Evolutionary conservation across 2,797 vertebrate species (phyloP), one percentile per base, ranked within the genome.

Genomic region (Craterocephalus amniculus): DNA sequence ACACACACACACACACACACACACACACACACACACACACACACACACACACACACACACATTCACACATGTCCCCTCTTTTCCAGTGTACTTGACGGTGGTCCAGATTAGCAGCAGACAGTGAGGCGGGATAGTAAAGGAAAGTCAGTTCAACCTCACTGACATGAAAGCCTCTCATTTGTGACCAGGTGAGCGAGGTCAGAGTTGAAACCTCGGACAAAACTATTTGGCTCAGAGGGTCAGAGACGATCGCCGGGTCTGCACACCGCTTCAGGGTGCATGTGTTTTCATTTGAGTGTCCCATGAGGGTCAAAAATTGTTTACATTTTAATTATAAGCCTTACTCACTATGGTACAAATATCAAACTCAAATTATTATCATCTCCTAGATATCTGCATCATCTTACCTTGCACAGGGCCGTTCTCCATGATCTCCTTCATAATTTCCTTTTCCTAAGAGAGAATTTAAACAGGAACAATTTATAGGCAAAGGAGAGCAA

Each of bases 341-440:
- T 26, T 11, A 63, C 16, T 62, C 38, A 52, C 35, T 27, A 34
- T 43, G 27, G 29, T 70, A 65, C 6, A 69, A 58, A 75, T 57
- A 7, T 48, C 79, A 20, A 61, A 34, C 36, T 2, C 13, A 36
- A 29, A n/a, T 55, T 18, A 48, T 16, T 56, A 55, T 22, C 67
- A 43, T 54, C 20, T 9, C 26, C 31, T 62, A 65, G 64, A 43
- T 69, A 4, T 34, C 29, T 43, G 56, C 31, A 72, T 75, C 13
- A 22, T 16, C 31, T 89, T 89, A 98, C 98, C 98, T 96, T 99
- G 97, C 76, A 99, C 97, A 0, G 98, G 98, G 38, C 98, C 98
- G 0, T 99, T 99, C 87, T 98, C 95, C 95, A 96, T 91, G 76
- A 99, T 92, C 88, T 99, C 98, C 86, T 99, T 99, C 97, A 98